Evolutionary conservation across 2,113 vertebrate genomes (phyloP), one percentile per base, ranked within the genome.

Genomic region (Leucoraja erinaceus): DNA sequence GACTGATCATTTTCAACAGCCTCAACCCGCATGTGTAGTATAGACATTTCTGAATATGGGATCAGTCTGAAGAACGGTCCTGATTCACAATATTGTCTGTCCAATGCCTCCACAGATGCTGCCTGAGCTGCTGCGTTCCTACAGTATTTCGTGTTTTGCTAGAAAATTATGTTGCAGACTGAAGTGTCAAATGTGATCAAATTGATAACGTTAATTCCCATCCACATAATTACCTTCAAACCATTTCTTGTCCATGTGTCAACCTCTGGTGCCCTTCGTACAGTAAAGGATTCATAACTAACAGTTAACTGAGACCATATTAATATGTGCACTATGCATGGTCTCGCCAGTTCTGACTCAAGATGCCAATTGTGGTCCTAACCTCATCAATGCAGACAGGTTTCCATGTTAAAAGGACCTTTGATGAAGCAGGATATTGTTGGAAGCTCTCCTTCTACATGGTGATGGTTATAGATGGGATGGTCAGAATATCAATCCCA

Each of bases 111-210:
- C 38, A 47, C 38, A 47, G 38, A 47, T 47, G 38, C 38, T 1
- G 38, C 38, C 38, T 47, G 38, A 47, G 38, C 38, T 47, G 38
- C 38, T 47, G 38, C 0, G 38, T 47, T 47, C 38, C 38, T 47
- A 0, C 38, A 47, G 38, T 47, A 47, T 47, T 47, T 47, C 38
- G 1, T 47, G 38, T 47, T 47, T 47, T 47, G 38, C 38, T 1
- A 47, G 38, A 83, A 59, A 59, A 83, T 59, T 25, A 83, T 4
- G 56, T 83, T 83, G 22, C 47, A 83, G 47, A 59, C 79, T 3
- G 25, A 81, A 81, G 78, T 81, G 78, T 81, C 78, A 81, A 81
- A 81, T 81, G 78, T 81, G 18, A 25, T 56, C 54, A 81, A 54
- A 47, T 18, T 81, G 78, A 9, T 81, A 5, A 56, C 54, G 22